These are phyloP conservation scores for Hipparchia semele DNA, from an alignment of 2,888 invertebrate genomes.

Conservation along the genomic window DNA sequence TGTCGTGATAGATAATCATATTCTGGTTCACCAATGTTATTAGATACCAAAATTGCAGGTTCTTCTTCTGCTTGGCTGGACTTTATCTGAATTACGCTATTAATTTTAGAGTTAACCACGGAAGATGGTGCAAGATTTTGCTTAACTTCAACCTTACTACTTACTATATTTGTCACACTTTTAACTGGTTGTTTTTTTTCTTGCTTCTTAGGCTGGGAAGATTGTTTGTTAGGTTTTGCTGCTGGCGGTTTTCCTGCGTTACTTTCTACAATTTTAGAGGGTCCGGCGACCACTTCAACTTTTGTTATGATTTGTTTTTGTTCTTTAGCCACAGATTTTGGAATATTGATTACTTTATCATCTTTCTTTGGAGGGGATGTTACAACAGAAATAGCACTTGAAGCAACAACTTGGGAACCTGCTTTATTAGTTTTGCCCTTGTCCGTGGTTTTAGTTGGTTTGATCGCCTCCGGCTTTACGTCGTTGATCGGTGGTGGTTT, in stretches of 20 bases:
- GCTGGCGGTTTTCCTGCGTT: conserved; percentile 57
- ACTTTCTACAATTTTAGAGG: conserved; percentile 75
- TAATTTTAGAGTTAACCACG: conserved; percentile 69
- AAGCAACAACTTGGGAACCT: conserved; percentile 60
- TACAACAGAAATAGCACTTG: conserved; percentile 70
- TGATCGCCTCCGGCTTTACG: conserved; percentile 71
- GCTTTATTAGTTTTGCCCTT: conserved; percentile 71
- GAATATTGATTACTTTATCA: conserved; percentile 63
- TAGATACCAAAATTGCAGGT: conserved; percentile 84
- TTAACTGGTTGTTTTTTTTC: conserved; percentile 64
- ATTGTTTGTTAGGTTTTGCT: conserved; percentile 61
- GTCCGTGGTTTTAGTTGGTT: conserved; percentile 72
- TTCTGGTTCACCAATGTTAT: conserved; percentile 91
- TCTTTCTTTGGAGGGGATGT: conserved; percentile 75
- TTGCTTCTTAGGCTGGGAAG: conserved; percentile 56
- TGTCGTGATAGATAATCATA: conserved; percentile 93
- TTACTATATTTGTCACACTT: conserved; percentile 68
- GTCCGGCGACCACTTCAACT: conserved; percentile 82
- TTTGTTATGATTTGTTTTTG: conserved; percentile 77
- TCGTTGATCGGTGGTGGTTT: conserved; percentile 69
- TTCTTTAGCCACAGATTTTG: conserved; percentile 76
- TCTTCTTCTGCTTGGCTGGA: conserved; percentile 74
- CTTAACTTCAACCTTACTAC: conserved; percentile 78
- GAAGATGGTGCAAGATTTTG: conserved; percentile 62
- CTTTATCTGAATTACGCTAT: conserved; percentile 83